Evolutionary conservation across 2,113 vertebrate genomes (phyloP).

Genomic region (Leptobrachium leishanense): DNA sequence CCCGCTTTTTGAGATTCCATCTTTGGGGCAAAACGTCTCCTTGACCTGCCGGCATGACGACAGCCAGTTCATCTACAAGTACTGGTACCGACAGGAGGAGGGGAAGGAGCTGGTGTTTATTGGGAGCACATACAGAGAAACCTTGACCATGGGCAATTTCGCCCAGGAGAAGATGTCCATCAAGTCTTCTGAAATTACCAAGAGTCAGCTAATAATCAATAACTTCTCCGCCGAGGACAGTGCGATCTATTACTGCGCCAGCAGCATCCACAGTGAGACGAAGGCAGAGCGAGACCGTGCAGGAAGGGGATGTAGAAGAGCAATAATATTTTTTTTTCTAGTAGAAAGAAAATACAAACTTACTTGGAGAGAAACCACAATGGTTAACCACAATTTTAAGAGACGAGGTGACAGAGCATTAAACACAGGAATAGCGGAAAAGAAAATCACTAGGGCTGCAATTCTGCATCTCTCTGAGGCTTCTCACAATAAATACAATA

Average conservation of each 20-base stretch:
- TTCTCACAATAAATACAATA: no score
- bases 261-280: slow-evolving; percentile 16
- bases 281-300: not conserved
- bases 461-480: no score
- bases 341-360: no score
- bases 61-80: not conserved
- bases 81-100: slow-evolving; percentile 21
- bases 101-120: not conserved
- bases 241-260: slow-evolving; percentile 20
- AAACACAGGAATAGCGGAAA: no score
- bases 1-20: not conserved
- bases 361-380: no score
- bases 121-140: not conserved
- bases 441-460: no score
- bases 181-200: not conserved
- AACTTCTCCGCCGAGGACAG: not conserved
- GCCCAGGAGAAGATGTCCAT: not conserved
- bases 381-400: no score
- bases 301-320: no score
- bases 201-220: slow-evolving; percentile 9
- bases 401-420: no score
- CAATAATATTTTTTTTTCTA: not conserved
- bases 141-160: not conserved
- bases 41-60: slow-evolving; percentile 8
- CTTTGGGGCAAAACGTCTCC: not conserved